These are phyloP conservation scores for Uria lomvia DNA, from an alignment of 2,113 vertebrate genomes.

Conservation along the genomic window DNA sequence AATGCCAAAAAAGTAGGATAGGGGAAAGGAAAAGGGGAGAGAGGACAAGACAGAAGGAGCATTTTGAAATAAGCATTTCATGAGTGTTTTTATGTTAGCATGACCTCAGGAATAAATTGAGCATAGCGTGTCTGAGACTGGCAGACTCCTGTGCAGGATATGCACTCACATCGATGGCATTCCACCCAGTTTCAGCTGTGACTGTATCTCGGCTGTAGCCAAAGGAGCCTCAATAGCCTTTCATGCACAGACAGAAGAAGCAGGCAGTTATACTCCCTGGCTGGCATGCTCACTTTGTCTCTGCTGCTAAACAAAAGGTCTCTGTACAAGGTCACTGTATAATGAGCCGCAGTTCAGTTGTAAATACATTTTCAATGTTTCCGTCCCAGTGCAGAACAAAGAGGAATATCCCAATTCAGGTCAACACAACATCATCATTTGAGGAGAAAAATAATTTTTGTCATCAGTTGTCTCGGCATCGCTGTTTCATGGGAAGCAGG, in stretches of 20 bases:
- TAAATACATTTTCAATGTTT: conserved; percentile 79
- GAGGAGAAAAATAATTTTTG: conserved; percentile 71
- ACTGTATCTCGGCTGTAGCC: conserved; percentile 27
- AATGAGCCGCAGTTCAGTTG: conserved; percentile 78
- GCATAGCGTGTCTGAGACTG: not conserved
- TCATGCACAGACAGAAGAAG: conserved; percentile 61
- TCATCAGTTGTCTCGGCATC: conserved; percentile 40
- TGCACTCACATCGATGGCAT: not conserved
- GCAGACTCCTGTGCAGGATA: not conserved
- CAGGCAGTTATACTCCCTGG: conserved; percentile 57
- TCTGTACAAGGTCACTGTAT: conserved; percentile 70
- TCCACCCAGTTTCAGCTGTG: not conserved
- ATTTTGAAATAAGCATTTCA: not conserved
- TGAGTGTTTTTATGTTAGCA: not conserved
- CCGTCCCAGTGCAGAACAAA: conserved; percentile 78
- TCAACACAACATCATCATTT: conserved; percentile 71
- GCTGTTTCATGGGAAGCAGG: conserved; percentile 37
- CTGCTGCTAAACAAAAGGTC: conserved; percentile 78
- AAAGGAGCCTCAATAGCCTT: conserved; percentile 62
- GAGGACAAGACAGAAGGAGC: not conserved
- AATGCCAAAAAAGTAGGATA: not conserved
- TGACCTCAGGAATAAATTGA: conserved; percentile 2
- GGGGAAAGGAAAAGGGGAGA: not conserved
- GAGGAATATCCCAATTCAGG: conserved; percentile 73
- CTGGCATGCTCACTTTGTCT: conserved; percentile 70